These are phyloP conservation scores for Macrotrachela quadricornifera DNA, from an alignment of 1,140 invertebrate species.

Conservation along the genomic window DNA sequence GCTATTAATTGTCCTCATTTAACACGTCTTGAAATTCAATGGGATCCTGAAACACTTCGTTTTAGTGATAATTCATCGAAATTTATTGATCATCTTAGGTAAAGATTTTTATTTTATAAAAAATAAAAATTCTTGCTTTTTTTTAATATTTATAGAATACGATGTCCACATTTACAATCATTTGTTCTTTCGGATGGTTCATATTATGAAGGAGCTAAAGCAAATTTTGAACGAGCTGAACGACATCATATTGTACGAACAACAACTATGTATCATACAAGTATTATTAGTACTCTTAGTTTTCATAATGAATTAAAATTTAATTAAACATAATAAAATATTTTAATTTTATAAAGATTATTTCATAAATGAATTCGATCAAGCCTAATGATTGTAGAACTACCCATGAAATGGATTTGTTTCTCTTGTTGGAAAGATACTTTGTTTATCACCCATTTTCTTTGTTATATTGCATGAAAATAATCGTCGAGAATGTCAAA, in stretches of 20 bases:
- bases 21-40: constrained; percentile 73
- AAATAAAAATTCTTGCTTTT: not conserved
- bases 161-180: constrained; percentile 33
- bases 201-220: constrained; percentile 96
- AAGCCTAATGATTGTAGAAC: too few species aligned
- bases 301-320: too few species aligned
- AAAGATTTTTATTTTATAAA: not conserved
- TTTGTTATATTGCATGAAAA: too few species aligned
- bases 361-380: too few species aligned
- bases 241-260: constrained; percentile 80
- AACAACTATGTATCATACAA: constrained; percentile 55
- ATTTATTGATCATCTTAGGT: constrained; percentile 31
- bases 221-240: constrained; percentile 94
- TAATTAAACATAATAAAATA: too few species aligned
- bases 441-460: too few species aligned
- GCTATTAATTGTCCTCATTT: constrained; percentile 70
- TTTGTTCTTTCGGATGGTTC: constrained; percentile 67
- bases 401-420: too few species aligned
- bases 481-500: too few species aligned
- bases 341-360: too few species aligned
- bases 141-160: constrained; percentile 20
- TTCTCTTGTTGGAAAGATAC: too few species aligned
- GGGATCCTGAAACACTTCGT: constrained; percentile 90
- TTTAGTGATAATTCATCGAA: constrained; percentile 98
- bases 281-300: constrained; percentile 19